Evolutionary conservation across 2,797 vertebrate species (phyloP).

Genomic region (Chromis chromis): DNA sequence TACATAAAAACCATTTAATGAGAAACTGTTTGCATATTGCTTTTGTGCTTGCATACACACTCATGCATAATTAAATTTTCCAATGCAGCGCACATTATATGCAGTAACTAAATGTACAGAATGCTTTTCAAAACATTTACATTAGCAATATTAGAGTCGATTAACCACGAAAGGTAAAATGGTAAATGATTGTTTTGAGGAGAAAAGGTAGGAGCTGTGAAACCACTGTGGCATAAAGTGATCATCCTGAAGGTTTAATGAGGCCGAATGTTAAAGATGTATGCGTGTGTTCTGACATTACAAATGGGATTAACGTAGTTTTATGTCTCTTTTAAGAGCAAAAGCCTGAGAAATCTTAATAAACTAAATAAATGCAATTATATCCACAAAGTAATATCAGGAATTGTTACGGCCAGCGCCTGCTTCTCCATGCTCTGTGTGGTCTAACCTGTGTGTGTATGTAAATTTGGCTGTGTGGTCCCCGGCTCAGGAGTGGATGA

Average conservation of each 20-base stretch:
- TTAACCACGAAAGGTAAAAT: constrained; percentile 1
- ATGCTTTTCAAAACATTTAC: neutral
- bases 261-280: constrained; percentile 63
- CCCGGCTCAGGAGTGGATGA: no score
- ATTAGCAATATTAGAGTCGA: constrained; percentile 13
- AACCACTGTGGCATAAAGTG: constrained; percentile 30
- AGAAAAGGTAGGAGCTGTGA: constrained; percentile 27
- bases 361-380: neutral
- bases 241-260: constrained; percentile 57
- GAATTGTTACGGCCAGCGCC: no score
- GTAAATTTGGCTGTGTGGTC: no score
- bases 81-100: constrained; percentile 24
- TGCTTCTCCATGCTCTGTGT: no score
- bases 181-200: constrained; percentile 18
- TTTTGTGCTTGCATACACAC: constrained; percentile 37
- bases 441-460: no score
- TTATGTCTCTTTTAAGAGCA: neutral
- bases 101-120: constrained; percentile 17
- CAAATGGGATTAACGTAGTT: constrained; percentile 31
- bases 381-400: no score
- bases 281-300: constrained; percentile 24
- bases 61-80: constrained; percentile 31
- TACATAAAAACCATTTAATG: constrained; percentile 58
- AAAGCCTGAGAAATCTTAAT: constrained; percentile 2
- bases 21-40: constrained; percentile 34